phyloP scores from a whole-genome alignment of 2,888 invertebrate genomes.

The Leuctra nigra region DNA sequence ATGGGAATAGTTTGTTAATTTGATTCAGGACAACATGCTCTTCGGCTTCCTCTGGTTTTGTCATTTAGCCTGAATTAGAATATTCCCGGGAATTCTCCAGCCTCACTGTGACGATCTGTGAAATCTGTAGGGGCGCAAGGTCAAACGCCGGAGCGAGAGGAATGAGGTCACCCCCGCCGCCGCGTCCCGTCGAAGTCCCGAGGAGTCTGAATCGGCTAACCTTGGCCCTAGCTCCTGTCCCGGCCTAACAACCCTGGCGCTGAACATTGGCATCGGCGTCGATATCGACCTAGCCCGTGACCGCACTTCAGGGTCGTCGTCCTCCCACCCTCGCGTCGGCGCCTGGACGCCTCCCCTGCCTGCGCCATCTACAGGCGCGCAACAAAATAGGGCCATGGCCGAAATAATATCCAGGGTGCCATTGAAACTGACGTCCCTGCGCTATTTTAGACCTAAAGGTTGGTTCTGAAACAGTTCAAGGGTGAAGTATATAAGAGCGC shows the following conservation, averaged over 20 bases:
- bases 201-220: conserved; percentile 16
- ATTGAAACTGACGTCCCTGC: neutral
- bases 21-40: too few relatives aligned
- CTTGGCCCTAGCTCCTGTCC: conserved; percentile 23
- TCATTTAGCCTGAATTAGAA: too few relatives aligned
- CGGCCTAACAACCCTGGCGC: neutral
- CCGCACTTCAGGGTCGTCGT: conserved; percentile 32
- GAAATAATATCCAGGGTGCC: neutral
- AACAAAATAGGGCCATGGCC: conserved; percentile 24
- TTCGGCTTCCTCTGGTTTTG: too few relatives aligned
- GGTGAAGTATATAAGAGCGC: neutral
- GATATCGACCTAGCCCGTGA: conserved; percentile 22
- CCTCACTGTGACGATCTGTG: too few relatives aligned
- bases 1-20: too few relatives aligned
- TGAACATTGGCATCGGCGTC: too few relatives aligned
- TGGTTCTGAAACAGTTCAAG: neutral
- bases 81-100: too few relatives aligned
- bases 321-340: conserved; percentile 26
- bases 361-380: neutral
- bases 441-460: neutral
- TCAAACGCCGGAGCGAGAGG: conserved; percentile 1
- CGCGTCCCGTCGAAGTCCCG: too few relatives aligned
- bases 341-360: neutral
- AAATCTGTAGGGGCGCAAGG: conserved; percentile 4
- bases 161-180: conserved; percentile 16